Evolutionary conservation across 2,113 vertebrate genomes (phyloP), one percentile per base, ranked within the genome.

Genomic region (Oceanodroma tethys): DNA sequence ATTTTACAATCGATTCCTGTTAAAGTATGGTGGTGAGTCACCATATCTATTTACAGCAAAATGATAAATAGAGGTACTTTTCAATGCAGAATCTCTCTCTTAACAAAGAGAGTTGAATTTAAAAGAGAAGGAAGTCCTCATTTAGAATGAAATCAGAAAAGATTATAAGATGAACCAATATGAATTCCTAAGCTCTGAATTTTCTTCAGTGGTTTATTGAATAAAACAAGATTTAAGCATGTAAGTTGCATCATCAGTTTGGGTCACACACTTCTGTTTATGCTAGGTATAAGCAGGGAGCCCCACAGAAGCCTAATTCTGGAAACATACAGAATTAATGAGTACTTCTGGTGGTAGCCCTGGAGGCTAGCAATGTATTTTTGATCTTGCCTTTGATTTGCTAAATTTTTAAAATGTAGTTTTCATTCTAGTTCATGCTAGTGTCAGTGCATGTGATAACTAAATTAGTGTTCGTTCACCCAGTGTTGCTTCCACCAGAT

Each of bases 321-420:
- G 36, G 67, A 84, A 94, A 74, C 10, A 74, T 18, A 30, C 38
- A 79, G 76, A 82, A 85, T 92, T 87, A 91, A 88, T 87, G 43
- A 94, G n/a, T 58, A 45, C 9, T 79, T 84, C 53, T 93, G 45
- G 25, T 65, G 42, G 62, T 81, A 96, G 73, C 40, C 81, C 73
- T 87, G 76, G 30, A 86, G 60, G 86, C 40, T 85, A 85, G 53
- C 70, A 75, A 48, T 50, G 25, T 65, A 40, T 71, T 91, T 93
- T 87, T 93, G 80, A 95, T 93, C 88, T 91, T 95, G 56, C 27
- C 52, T 96, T 95, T 94, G 48, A 91, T 94, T 94, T 92, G 60
- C 8, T 87, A 84, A 74, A 48, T 93, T 95, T 95, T 95, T 48
- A 72, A 88, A 93, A 92, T 52, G 68, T 81, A 58, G 32, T 88